A percentile compares a stretch with the other conserved stretches of the same genome.
Conservation (phyloP, 2,113 vertebrate genomes). For the Pachypanchax playfairii region DNA sequence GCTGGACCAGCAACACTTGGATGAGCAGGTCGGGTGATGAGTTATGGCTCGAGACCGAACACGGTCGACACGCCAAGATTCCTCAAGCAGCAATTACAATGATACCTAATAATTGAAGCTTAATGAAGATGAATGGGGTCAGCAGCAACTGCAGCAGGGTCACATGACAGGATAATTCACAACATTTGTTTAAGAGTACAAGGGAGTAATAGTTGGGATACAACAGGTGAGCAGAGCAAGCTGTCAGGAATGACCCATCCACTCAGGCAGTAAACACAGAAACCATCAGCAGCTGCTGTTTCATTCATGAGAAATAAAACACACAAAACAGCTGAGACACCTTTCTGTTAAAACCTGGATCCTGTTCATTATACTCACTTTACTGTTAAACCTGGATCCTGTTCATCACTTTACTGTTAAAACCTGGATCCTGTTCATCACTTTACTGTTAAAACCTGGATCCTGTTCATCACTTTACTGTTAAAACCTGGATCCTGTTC, state of each 20-base stretch:
- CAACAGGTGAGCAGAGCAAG: conserved; percentile 55
- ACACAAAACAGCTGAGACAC: too few relatives aligned
- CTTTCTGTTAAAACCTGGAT: too few relatives aligned
- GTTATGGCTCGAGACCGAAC: conserved; percentile 45
- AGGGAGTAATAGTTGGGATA: conserved; percentile 28
- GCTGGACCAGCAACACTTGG: conserved; percentile 25
- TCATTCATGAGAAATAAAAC: not conserved
- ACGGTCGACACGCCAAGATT: conserved; percentile 51
- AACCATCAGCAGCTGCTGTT: conserved; percentile 4
- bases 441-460: too few relatives aligned
- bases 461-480: too few relatives aligned
- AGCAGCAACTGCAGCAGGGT: conserved; percentile 42
- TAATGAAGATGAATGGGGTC: conserved; percentile 74
- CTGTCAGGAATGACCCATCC: not conserved
- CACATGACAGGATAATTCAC: conserved; percentile 49
- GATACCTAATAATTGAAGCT: conserved; percentile 51
- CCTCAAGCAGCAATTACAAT: conserved; percentile 68
- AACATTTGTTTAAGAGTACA: conserved; percentile 41
- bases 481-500: too few relatives aligned
- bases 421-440: too few relatives aligned
- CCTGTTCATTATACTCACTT: too few relatives aligned
- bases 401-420: too few relatives aligned
- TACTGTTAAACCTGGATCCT: too few relatives aligned
- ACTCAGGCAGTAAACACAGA: not conserved
- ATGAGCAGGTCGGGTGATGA: conserved; percentile 37